These are phyloP conservation scores for Melanophora roralis DNA, from an alignment of 2,888 invertebrate species.

Conservation along the genomic window DNA sequence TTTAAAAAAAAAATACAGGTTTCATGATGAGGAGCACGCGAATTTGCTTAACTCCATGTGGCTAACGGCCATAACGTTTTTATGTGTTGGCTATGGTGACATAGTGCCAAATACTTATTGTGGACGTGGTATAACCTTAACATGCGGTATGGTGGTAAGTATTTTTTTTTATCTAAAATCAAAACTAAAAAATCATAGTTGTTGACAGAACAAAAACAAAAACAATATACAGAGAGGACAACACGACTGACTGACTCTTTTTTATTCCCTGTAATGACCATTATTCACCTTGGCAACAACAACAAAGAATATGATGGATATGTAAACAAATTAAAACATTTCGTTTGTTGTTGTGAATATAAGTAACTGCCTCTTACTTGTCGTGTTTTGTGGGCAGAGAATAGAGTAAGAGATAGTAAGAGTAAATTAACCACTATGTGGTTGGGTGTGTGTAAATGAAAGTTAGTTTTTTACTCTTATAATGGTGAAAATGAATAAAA, in stretches of 20 bases:
- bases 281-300: not conserved
- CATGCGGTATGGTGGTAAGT: constrained; percentile 99
- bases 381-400: not conserved
- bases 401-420: not conserved
- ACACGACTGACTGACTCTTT: not conserved
- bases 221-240: not conserved
- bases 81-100: constrained; percentile 99
- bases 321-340: not conserved
- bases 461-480: too few species aligned
- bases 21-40: constrained; percentile 98
- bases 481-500: constrained; percentile 18
- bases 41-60: constrained; percentile 99
- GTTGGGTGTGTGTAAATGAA: constrained; percentile 1
- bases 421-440: not conserved
- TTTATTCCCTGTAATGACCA: not conserved
- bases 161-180: constrained; percentile 65
- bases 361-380: too few species aligned
- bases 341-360: not conserved
- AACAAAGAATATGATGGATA: not conserved
- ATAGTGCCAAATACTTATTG: constrained; percentile 99
- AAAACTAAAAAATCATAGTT: constrained; percentile 33
- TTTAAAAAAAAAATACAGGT: constrained; percentile 80
- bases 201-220: constrained; percentile 6
- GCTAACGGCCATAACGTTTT: constrained; percentile 99
- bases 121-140: constrained; percentile 98